Percentiles rank a stretch among this genome's conserved stretches.
phyloP scores from a whole-genome alignment of 37 sponge, comb jelly and placozoan species.

The Bolinopsis microptera region DNA sequence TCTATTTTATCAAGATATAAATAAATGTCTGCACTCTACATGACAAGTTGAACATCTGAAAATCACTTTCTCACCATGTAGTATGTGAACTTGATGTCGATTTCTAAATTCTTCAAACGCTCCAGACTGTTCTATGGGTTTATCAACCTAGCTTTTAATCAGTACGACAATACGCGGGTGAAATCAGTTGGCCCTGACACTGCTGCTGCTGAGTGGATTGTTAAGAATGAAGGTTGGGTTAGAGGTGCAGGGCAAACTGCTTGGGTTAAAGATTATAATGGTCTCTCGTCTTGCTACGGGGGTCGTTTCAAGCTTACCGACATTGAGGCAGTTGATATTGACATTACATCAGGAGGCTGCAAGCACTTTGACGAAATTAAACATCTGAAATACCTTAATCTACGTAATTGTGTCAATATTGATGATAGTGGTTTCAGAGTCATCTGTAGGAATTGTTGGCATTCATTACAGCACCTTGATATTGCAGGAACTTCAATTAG shows the following conservation, averaged over 20 bases:
- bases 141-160: conserved; percentile 44
- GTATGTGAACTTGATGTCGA: too few relatives aligned
- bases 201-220: conserved; percentile 62
- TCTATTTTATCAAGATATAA: too few relatives aligned
- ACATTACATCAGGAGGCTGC: conserved; percentile 45
- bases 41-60: too few relatives aligned
- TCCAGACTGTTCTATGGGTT: conserved; percentile 45
- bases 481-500: conserved; percentile 45
- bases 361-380: neutral
- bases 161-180: neutral
- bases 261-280: conserved; percentile 31
- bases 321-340: conserved; percentile 27
- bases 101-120: neutral
- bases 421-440: neutral
- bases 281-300: neutral
- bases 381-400: neutral
- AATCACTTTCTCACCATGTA: too few relatives aligned
- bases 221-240: conserved; percentile 53
- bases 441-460: neutral
- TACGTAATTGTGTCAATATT: conserved; percentile 49
- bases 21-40: too few relatives aligned
- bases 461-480: neutral
- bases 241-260: neutral
- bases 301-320: neutral
- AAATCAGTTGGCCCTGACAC: conserved; percentile 23